phyloP scores from a whole-genome alignment of 2,113 vertebrate genomes.

The Mesoclemmys tuberculata region DNA sequence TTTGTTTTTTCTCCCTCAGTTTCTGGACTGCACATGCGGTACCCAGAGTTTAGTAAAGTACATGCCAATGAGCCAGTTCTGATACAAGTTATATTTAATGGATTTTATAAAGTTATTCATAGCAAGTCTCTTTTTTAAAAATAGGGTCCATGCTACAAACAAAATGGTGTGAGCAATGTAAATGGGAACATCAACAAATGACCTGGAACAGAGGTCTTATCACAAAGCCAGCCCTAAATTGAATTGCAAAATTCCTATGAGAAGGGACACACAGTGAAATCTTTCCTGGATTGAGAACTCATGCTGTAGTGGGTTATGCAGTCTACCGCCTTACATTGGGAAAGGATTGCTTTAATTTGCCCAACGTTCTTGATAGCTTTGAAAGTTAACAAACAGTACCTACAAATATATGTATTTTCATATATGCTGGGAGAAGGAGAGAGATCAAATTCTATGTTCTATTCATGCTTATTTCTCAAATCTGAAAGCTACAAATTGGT shows the following conservation, averaged over 20 bases:
- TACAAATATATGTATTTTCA: not conserved
- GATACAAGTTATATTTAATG: conserved; percentile 21
- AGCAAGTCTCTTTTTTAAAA: conserved; percentile 11
- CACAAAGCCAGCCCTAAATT: not conserved
- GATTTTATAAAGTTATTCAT: not conserved
- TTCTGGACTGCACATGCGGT: conserved; percentile 5
- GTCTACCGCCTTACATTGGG: not conserved
- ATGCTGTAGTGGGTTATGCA: not conserved
- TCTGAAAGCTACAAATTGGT: not conserved
- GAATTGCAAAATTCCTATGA: not conserved
- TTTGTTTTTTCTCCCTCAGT: conserved; percentile 25
- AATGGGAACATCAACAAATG: not conserved
- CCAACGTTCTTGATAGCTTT: not conserved
- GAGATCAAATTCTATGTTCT: not conserved
- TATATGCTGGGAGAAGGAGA: not conserved
- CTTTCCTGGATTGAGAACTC: not conserved
- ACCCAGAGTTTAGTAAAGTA: conserved; percentile 49
- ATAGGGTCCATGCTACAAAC: not conserved
- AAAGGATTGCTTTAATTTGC: not conserved
- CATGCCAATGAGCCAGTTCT: conserved; percentile 6
- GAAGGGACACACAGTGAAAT: not conserved
- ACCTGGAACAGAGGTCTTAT: not conserved
- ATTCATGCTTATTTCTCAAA: not conserved
- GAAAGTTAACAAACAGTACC: not conserved
- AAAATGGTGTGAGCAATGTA: not conserved